Evolutionary conservation across 1,140 invertebrate genomes (phyloP).

Genomic region (Cyrtorhinus lividipennis): DNA sequence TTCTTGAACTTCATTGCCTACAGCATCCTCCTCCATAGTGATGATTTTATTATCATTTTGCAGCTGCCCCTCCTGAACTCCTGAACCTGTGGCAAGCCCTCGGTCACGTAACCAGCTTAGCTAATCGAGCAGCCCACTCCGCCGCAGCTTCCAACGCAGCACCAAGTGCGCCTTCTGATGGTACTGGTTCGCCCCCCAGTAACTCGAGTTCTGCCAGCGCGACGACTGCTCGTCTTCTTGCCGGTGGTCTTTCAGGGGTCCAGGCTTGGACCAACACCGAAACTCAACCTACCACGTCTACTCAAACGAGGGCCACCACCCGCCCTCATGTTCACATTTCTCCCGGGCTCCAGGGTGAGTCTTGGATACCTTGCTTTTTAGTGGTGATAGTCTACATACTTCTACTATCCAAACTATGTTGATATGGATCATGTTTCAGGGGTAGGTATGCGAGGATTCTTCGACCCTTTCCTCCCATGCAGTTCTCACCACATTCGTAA

Average conservation of each 20-base stretch:
- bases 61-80: not conserved
- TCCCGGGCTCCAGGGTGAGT: constrained; percentile 22
- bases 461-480: constrained; percentile 55
- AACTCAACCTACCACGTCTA: constrained; percentile 46
- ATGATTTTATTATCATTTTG: too few relatives aligned
- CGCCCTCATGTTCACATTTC: constrained; percentile 45
- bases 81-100: not conserved
- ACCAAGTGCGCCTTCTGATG: not conserved
- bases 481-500: constrained; percentile 44
- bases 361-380: too few relatives aligned
- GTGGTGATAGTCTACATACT: too few relatives aligned
- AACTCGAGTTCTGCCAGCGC: not conserved
- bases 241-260: not conserved
- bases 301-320: constrained; percentile 46
- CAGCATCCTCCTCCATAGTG: not conserved
- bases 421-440: not conserved
- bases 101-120: not conserved
- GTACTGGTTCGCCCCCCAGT: not conserved
- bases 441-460: constrained; percentile 24
- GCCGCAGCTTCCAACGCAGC: not conserved
- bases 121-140: not conserved
- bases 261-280: constrained; percentile 38
- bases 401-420: not conserved
- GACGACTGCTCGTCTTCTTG: not conserved
- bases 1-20: not conserved